These are phyloP conservation scores for Cydia splendana DNA, from an alignment of 1,140 invertebrate genomes.

Conservation along the genomic window DNA sequence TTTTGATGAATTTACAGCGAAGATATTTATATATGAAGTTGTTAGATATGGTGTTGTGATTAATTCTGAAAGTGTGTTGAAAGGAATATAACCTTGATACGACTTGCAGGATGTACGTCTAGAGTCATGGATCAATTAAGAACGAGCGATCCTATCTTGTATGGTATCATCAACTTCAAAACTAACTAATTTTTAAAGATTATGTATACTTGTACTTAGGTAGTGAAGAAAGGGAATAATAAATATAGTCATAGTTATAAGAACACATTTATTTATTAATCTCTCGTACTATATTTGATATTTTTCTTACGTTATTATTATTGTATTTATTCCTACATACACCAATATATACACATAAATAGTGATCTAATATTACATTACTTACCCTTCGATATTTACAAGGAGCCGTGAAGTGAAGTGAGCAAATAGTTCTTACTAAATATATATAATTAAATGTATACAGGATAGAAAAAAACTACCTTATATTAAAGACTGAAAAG, in stretches of 20 bases:
- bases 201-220: no score
- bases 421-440: slow-evolving; percentile 11
- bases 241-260: slow-evolving; percentile 15
- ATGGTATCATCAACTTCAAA: no score
- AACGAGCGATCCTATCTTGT: no score
- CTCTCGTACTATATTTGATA: slow-evolving; percentile 34
- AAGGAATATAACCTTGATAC: no score
- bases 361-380: slow-evolving; percentile 15
- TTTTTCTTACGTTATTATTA: slow-evolving; percentile 21
- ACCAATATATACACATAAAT: slow-evolving; percentile 32
- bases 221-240: slow-evolving; percentile 28
- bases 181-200: no score
- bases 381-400: slow-evolving; percentile 13
- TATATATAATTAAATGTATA: neutral
- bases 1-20: no score
- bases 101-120: no score
- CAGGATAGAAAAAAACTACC: neutral
- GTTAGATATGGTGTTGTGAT: no score
- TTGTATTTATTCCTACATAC: slow-evolving; percentile 27
- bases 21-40: no score
- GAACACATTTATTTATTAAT: slow-evolving; percentile 40
- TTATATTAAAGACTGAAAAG: no score
- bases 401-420: slow-evolving; percentile 3
- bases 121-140: no score
- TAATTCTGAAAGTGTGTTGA: no score